Evolutionary conservation across 53 echinoderm and acorn worm species (phyloP).

Genomic region (Echinometra lucunter): DNA sequence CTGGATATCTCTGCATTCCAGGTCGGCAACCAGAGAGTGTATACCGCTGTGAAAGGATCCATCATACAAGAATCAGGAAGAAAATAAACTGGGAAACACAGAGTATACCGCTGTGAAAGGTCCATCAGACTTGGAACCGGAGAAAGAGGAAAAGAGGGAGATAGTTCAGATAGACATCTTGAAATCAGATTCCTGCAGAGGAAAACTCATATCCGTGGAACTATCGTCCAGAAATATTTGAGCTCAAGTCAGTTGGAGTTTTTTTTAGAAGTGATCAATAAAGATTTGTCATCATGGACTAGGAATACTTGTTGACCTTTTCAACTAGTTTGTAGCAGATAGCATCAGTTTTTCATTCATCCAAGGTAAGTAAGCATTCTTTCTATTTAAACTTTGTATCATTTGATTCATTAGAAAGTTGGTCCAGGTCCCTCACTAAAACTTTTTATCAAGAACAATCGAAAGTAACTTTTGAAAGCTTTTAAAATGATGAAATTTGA

Average conservation of each 20-base stretch:
- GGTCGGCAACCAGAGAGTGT: not conserved
- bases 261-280: not conserved
- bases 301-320: conserved; percentile 9
- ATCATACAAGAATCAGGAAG: not conserved
- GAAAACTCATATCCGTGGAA: conserved; percentile 46
- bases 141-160: not conserved
- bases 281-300: conserved; percentile 7
- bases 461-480: too few relatives aligned
- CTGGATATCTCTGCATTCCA: not conserved
- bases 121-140: not conserved
- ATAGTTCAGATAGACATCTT: not conserved
- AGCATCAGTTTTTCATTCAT: not conserved
- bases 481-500: too few relatives aligned
- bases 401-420: not conserved
- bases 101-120: not conserved
- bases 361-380: not conserved
- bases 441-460: too few relatives aligned
- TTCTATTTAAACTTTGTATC: not conserved
- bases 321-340: conserved; percentile 32
- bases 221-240: conserved; percentile 5
- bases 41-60: not conserved
- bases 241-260: not conserved
- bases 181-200: conserved; percentile 33
- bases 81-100: not conserved
- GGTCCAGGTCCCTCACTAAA: too few relatives aligned